phyloP scores from a whole-genome alignment of 2,797 vertebrate genomes.

The Caiman crocodilus region DNA sequence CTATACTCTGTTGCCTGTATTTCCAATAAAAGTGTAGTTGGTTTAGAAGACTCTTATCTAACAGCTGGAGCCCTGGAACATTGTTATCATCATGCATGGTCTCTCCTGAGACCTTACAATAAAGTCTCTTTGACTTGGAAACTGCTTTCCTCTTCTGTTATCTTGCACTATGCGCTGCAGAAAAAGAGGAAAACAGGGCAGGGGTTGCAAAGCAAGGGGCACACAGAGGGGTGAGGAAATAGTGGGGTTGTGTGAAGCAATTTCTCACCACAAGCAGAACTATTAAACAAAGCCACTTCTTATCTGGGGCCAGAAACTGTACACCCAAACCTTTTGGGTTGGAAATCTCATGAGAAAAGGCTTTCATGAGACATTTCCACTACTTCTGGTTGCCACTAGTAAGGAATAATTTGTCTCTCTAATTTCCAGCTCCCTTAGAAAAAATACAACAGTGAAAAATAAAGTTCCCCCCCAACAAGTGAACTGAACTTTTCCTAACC shows the following conservation, averaged over 20 bases:
- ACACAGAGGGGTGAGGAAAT: not conserved
- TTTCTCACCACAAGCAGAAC: not conserved
- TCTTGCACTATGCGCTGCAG: rapidly evolving
- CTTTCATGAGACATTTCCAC: conserved; percentile 33
- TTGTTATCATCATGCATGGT: not conserved
- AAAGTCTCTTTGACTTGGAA: not conserved
- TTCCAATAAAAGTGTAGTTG: not conserved
- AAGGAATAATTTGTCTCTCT: conserved; percentile 51
- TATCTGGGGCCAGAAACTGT: conserved; percentile 7
- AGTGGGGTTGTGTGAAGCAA: not conserved
- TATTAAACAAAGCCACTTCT: not conserved
- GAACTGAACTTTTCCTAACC: conserved; percentile 69
- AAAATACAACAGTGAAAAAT: not conserved
- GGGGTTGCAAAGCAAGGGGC: not conserved
- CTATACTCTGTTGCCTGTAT: not conserved
- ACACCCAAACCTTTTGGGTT: conserved; percentile 48
- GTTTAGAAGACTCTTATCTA: not conserved
- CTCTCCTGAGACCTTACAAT: not conserved
- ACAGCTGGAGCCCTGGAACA: not conserved
- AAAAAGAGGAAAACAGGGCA: not conserved
- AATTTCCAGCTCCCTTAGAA: conserved; percentile 60
- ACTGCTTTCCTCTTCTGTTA: not conserved
- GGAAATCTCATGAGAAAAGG: conserved; percentile 33
- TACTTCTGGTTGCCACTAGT: conserved; percentile 49
- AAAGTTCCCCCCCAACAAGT: not conserved